Base-by-base conservation (phyloP, 2,113 vertebrate species). In the Vidua macroura region DNA sequence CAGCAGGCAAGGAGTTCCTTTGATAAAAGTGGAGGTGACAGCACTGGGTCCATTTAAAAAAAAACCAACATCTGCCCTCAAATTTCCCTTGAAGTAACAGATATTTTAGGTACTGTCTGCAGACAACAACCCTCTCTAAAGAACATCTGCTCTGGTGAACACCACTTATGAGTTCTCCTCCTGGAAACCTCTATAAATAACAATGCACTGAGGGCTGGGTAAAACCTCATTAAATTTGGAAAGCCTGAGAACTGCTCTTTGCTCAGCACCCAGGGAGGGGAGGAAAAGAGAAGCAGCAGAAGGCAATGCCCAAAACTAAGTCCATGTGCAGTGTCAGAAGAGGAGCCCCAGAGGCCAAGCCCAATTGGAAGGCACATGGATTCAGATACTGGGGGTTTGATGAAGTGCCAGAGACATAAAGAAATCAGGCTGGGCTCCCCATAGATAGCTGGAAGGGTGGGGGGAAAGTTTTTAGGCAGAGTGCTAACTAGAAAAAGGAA, bases 141-240 rank as follows among this genome's bases (percentile, higher is more conserved):
- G 80, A 95, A 52, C 82, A 94, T 83, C 46, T 55, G 63, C 75
- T 94, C 70, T 67, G 39, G 82, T 77, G 78, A 94, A 21, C 75
- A 82, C 30, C 55, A 69, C 30, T 70, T 91, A 67, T 1, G 68
- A 67, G 48, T 33, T 78, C 41, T 58, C 70, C 72, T 94, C 63
- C 68, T 95, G 84, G 55, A 91, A 94, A 33, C 27, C n/a, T 70
- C 93, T 91, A 39, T 92, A 91, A 87, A 87, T 85, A 91, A 95
- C 25, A 72, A 25, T 12, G 11, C 4, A 17, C 53, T 6, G 25
- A 84, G 51, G 33, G 15, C 0, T 89, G 70, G 43, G 28, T n/a
- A 35, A 91, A 92, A 90, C 33, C 87, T 91, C 63, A 70, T 83
- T 59, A 62, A 69, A 80, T 83, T 25, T 59, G 63, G 51, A 37